These are phyloP conservation scores for Pegoplata infirma DNA, from an alignment of 2,888 invertebrate genomes.

Conservation along the genomic window DNA sequence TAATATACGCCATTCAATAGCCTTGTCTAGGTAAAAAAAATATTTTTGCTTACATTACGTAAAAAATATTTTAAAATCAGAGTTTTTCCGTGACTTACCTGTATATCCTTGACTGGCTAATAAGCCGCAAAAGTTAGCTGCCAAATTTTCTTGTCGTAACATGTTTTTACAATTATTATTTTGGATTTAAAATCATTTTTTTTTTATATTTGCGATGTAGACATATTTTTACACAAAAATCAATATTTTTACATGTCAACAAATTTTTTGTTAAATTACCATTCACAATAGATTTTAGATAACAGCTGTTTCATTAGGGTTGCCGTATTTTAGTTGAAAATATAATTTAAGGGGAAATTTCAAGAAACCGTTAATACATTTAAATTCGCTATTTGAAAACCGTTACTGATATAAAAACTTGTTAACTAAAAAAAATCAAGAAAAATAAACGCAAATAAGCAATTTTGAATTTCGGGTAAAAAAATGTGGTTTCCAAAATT, in stretches of 20 bases:
- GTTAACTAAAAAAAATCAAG: no score
- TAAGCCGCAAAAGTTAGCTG: slow-evolving; percentile 77
- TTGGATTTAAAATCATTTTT: background rate
- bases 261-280: background rate
- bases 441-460: no score
- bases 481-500: no score
- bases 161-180: slow-evolving; percentile 63
- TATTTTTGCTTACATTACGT: background rate
- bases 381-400: no score
- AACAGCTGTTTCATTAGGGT: slow-evolving; percentile 1
- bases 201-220: slow-evolving; percentile 37
- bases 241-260: slow-evolving; percentile 25
- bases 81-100: slow-evolving; percentile 66
- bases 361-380: no score
- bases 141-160: slow-evolving; percentile 77
- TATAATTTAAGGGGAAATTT: no score
- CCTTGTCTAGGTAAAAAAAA: no score
- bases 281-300: slow-evolving; percentile 20
- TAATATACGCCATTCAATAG: slow-evolving; percentile 88
- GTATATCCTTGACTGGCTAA: slow-evolving; percentile 74
- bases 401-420: no score
- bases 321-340: background rate
- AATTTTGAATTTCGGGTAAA: no score
- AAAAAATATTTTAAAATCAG: background rate
- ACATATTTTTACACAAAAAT: slow-evolving; percentile 30